Conservation (phyloP, 2,797 vertebrate species). For the Caiman crocodilus region DNA sequence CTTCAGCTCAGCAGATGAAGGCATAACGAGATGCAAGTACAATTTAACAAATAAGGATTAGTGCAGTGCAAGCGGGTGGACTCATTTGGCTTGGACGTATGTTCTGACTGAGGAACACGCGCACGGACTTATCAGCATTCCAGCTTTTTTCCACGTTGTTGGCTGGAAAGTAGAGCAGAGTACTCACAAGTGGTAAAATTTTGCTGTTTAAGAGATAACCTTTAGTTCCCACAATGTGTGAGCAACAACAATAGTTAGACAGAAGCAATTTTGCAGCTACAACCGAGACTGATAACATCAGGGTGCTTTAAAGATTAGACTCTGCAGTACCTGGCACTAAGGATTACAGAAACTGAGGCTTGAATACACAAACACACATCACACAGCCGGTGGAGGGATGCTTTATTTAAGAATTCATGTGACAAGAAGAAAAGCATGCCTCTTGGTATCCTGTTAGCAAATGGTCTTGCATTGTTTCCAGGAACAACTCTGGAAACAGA, state of each 20-base stretch:
- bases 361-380: fast-evolving
- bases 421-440: not conserved
- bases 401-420: not conserved
- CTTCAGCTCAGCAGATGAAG: not conserved
- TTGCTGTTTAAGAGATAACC: not conserved
- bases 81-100: not conserved
- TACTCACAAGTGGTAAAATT: fast-evolving
- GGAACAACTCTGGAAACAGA: not conserved
- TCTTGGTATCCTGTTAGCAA: not conserved
- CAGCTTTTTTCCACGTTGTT: not conserved
- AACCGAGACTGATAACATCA: fast-evolving
- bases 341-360: fast-evolving
- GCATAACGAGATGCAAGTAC: not conserved
- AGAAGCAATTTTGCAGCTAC: not conserved
- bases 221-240: not conserved
- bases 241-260: not conserved
- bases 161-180: not conserved
- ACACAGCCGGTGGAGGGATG: not conserved
- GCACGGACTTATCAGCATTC: not conserved
- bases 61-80: not conserved
- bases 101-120: not conserved
- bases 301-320: not conserved
- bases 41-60: not conserved
- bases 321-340: too few species aligned
- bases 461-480: not conserved